A percentile compares a stretch with the other conserved stretches of the same genome.
These are phyloP conservation scores for Isaurus tuberculatus DNA, from an alignment of 92 coral and sea anemone genomes.

Conservation along the genomic window DNA sequence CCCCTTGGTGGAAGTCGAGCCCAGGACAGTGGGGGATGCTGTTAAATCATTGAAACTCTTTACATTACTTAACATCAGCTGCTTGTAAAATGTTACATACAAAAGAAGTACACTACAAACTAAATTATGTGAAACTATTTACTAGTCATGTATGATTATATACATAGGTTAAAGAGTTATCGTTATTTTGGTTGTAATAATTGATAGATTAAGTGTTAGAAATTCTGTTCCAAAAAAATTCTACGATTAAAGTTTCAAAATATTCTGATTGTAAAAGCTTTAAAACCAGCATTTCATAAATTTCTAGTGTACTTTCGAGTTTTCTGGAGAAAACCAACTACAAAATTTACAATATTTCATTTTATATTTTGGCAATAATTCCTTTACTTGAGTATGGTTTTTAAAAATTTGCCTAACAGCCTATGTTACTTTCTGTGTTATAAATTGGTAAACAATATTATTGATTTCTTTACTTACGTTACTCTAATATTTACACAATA, in stretches of 20 bases:
- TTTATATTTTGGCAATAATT: conserved; percentile 22
- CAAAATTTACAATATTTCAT: conserved; percentile 13
- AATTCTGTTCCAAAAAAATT: neutral
- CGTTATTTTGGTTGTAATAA: conserved; percentile 26
- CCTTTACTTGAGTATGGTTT: neutral
- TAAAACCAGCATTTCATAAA: neutral
- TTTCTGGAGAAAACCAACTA: neutral
- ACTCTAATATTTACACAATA: neutral
- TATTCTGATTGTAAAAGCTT: no score
- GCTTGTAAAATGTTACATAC: conserved; percentile 32
- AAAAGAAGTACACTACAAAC: conserved; percentile 24
- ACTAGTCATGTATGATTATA: conserved; percentile 23
- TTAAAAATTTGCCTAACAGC: conserved; percentile 2
- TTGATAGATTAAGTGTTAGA: neutral
- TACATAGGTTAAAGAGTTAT: conserved; percentile 30
- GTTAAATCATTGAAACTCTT: conserved; percentile 52
- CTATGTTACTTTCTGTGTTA: neutral
- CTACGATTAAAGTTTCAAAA: neutral
- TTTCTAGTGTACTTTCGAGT: neutral
- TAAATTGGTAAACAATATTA: neutral
- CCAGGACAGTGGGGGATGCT: conserved; percentile 97
- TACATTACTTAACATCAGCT: conserved; percentile 18
- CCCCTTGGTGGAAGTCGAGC: conserved; percentile 97
- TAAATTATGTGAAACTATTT: conserved; percentile 45
- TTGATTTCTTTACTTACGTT: no score